Evolutionary conservation across 2,888 invertebrate genomes (phyloP).

Genomic region (Hydraecia micacea): DNA sequence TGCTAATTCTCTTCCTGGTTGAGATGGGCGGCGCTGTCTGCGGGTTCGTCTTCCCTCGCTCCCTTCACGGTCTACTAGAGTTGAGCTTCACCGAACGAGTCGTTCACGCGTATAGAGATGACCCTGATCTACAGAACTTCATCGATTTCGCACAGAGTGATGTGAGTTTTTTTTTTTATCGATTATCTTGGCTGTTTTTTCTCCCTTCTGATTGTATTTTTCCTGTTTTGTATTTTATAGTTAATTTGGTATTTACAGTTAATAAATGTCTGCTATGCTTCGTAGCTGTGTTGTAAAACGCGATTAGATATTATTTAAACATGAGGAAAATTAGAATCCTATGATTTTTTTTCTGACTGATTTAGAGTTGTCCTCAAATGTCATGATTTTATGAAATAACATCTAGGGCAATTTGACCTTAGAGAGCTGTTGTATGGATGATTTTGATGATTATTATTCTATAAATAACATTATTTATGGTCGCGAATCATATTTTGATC

Average conservation of each 20-base stretch:
- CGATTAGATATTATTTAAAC: neutral
- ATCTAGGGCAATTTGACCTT: too few species aligned
- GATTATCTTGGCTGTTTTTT: neutral
- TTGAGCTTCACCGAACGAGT: constrained; percentile 97
- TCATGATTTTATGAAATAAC: neutral
- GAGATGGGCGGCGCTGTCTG: constrained; percentile 98
- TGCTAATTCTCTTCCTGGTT: constrained; percentile 96
- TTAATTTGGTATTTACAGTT: neutral
- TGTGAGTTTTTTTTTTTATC: constrained; percentile 85
- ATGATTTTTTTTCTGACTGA: neutral
- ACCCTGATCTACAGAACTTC: constrained; percentile 97
- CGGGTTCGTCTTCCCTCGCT: constrained; percentile 98
- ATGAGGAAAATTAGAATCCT: neutral
- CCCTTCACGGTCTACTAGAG: constrained; percentile 95
- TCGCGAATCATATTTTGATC: too few species aligned
- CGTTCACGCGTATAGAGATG: constrained; percentile 97
- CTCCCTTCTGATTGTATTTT: neutral
- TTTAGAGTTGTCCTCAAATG: neutral
- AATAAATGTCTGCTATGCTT: neutral
- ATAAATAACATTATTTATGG: too few species aligned
- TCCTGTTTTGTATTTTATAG: neutral
- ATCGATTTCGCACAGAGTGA: constrained; percentile 98
- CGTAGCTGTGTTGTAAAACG: neutral
- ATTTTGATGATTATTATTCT: too few species aligned
- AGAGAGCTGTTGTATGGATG: too few species aligned